Percentiles rank a stretch among this genome's conserved stretches.
phyloP scores from a whole-genome alignment of 2,113 vertebrate genomes.

The Sinocyclocheilus maitianheensis region DNA sequence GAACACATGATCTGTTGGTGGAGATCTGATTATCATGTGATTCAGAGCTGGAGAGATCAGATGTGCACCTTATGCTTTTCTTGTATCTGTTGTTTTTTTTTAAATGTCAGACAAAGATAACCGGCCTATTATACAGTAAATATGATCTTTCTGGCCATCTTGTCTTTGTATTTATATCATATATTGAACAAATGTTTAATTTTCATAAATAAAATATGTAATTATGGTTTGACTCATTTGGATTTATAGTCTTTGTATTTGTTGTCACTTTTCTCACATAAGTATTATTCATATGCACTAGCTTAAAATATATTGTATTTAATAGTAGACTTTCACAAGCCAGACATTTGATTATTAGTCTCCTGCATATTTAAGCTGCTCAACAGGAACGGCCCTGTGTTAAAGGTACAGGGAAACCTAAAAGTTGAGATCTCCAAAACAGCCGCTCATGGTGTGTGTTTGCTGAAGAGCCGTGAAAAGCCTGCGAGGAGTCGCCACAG shows the following conservation, averaged over 20 bases:
- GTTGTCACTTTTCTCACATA: neutral
- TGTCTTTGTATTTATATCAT: slow-evolving; percentile 13
- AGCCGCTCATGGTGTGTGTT: too few species aligned
- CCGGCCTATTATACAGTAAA: neutral
- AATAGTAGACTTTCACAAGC: neutral
- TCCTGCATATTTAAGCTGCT: neutral
- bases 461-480: too few species aligned
- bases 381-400: too few species aligned
- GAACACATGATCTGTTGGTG: neutral
- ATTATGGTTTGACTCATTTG: neutral
- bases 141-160: neutral
- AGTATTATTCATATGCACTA: neutral
- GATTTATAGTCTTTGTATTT: neutral
- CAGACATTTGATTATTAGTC: neutral
- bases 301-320: neutral
- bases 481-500: too few species aligned
- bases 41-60: neutral
- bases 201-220: slow-evolving; percentile 10
- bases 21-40: neutral
- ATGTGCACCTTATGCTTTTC: neutral
- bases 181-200: slow-evolving; percentile 24
- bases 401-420: too few species aligned
- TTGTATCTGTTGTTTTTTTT: neutral
- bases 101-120: neutral
- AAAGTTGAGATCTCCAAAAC: too few species aligned